phyloP scores from a whole-genome alignment of 2,797 vertebrate species.

The Leuciscus waleckii region DNA sequence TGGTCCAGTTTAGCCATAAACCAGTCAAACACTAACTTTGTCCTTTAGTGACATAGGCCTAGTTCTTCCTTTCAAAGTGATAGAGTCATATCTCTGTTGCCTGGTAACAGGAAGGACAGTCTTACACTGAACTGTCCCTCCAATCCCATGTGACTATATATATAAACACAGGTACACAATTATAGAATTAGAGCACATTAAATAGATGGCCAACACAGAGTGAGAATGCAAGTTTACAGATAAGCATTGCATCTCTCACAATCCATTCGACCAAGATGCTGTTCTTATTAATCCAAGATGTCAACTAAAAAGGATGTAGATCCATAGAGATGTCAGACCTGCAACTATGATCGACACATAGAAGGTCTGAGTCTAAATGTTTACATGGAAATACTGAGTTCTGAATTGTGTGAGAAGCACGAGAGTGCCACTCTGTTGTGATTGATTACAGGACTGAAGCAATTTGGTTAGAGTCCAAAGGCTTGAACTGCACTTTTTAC shows the following conservation, averaged over 20 bases:
- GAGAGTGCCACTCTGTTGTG: constrained; percentile 29
- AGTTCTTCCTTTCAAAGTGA: constrained; percentile 50
- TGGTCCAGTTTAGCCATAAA: constrained; percentile 46
- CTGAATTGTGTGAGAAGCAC: constrained; percentile 27
- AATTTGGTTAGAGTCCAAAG: constrained; percentile 52
- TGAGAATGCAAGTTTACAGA: background rate
- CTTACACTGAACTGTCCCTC: constrained; percentile 61
- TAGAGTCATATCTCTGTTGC: constrained; percentile 72
- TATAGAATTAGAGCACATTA: constrained; percentile 22
- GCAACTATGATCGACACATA: background rate
- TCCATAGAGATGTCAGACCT: background rate
- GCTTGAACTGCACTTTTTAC: constrained; percentile 68
- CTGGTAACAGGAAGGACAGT: constrained; percentile 68
- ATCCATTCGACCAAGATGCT: background rate
- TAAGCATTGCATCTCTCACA: background rate
- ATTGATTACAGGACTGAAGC: constrained; percentile 48
- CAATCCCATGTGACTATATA: constrained; percentile 38
- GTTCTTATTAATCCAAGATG: background rate
- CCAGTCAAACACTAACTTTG: constrained; percentile 44
- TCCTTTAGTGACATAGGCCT: constrained; percentile 26
- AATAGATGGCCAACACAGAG: constrained; percentile 11
- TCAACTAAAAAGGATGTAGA: background rate
- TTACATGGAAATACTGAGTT: background rate
- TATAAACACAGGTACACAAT: constrained; percentile 27
- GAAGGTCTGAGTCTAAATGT: background rate